Evolutionary conservation across 2,113 vertebrate species (phyloP).

Genomic region (Aldabrachelys gigantea): DNA sequence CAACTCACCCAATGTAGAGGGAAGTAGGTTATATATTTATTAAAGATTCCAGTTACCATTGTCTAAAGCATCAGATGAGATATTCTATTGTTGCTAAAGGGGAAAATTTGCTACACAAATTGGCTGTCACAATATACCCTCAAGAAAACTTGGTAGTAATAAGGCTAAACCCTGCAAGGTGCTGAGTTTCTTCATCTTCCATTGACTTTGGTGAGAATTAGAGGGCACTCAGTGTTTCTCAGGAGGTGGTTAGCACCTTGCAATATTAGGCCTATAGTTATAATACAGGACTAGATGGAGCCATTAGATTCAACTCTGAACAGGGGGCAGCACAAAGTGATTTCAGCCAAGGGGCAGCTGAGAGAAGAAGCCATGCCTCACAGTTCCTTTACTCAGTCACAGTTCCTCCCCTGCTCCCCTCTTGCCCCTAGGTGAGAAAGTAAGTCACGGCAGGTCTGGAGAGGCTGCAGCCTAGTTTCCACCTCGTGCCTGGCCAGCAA

Average conservation of each 20-base stretch:
- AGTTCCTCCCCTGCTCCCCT: background rate
- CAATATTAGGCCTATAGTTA: background rate
- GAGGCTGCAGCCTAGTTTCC: background rate
- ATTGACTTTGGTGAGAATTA: background rate
- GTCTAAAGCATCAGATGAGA: background rate
- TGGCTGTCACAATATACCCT: background rate
- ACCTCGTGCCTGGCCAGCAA: background rate
- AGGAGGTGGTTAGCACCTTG: background rate
- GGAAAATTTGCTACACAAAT: background rate
- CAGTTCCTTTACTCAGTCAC: background rate
- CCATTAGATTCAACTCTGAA: background rate
- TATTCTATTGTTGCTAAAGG: background rate
- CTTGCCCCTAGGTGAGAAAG: background rate
- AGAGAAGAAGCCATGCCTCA: background rate
- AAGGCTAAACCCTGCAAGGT: too few species aligned
- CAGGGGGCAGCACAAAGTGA: background rate
- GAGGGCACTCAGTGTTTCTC: background rate
- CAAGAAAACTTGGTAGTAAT: background rate
- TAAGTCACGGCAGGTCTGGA: background rate
- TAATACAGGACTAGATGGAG: background rate
- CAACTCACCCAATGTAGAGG: background rate
- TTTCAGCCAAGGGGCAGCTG: background rate
- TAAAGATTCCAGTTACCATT: background rate
- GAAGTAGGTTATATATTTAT: background rate
- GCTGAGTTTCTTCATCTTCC: background rate